These are phyloP conservation scores for Hydrocynus forskahlii DNA, from an alignment of 2,797 vertebrate species.

Conservation along the genomic window DNA sequence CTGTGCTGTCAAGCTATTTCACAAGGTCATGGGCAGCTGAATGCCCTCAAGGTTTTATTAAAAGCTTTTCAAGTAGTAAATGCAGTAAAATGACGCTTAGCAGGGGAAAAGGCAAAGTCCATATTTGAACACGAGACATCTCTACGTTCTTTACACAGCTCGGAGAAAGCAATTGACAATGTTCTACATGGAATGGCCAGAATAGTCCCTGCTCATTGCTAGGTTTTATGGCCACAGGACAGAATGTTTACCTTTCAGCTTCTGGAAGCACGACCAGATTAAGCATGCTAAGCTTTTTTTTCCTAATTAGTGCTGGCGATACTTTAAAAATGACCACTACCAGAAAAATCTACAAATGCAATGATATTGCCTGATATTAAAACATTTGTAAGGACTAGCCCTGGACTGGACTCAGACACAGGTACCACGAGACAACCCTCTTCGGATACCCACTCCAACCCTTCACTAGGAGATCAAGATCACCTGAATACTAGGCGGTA, in stretches of 20 bases:
- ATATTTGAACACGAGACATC: not conserved
- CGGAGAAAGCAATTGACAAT: not conserved
- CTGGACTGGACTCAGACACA: too few species aligned
- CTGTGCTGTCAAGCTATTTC: not conserved
- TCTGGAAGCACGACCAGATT: not conserved
- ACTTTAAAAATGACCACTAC: too few species aligned
- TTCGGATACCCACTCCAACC: too few species aligned
- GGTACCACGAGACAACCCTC: too few species aligned
- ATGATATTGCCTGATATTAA: not conserved
- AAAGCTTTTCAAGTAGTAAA: not conserved
- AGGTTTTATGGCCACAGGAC: not conserved
- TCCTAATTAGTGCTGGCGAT: not conserved
- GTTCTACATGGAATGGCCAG: not conserved
- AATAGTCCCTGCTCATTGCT: not conserved
- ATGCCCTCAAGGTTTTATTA: not conserved
- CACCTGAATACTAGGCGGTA: too few species aligned
- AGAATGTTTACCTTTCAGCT: not conserved
- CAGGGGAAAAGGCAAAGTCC: not conserved
- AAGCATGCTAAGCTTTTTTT: not conserved
- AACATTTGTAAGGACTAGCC: too few species aligned
- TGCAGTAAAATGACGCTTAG: not conserved
- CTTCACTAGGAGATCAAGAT: too few species aligned
- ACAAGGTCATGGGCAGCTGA: slow-evolving; percentile 10
- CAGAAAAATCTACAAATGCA: not conserved
- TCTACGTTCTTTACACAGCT: not conserved